Percentiles rank a stretch among this genome's conserved stretches.
Evolutionary conservation across 2,797 vertebrate genomes (phyloP).

Genomic region (Choloepus didactylus): DNA sequence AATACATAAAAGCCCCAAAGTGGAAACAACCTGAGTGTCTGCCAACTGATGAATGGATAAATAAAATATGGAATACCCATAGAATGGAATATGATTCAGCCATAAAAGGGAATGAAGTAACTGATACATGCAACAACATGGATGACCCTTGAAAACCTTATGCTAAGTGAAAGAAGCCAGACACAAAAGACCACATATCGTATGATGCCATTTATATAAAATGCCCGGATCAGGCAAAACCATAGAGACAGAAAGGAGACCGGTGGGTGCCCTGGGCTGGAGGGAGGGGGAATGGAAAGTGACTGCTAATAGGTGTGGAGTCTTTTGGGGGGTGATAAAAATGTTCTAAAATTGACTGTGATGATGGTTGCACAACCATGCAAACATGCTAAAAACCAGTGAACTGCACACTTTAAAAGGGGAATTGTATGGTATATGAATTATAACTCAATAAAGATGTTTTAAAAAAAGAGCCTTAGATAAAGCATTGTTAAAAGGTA

Average conservation of each 20-base stretch:
- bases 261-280: rapidly evolving
- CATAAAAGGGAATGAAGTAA: neutral
- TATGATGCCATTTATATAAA: rapidly evolving
- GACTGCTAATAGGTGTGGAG: rapidly evolving
- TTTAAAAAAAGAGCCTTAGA: neutral
- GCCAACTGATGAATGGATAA: rapidly evolving
- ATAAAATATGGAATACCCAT: rapidly evolving
- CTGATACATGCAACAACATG: rapidly evolving
- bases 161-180: neutral
- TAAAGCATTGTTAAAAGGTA: neutral
- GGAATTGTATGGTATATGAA: rapidly evolving
- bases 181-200: rapidly evolving
- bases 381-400: rapidly evolving
- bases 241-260: neutral
- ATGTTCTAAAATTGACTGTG: neutral
- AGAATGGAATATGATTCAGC: no score
- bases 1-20: neutral
- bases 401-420: neutral
- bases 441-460: neutral
- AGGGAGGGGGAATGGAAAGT: neutral
- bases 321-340: neutral
- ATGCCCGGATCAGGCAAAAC: rapidly evolving
- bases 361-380: neutral
- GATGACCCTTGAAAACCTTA: rapidly evolving
- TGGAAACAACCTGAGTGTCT: neutral